Evolutionary conservation across 2,888 invertebrate species (phyloP), one percentile per base, ranked within the genome.

Genomic region (Eupithecia exiguata): DNA sequence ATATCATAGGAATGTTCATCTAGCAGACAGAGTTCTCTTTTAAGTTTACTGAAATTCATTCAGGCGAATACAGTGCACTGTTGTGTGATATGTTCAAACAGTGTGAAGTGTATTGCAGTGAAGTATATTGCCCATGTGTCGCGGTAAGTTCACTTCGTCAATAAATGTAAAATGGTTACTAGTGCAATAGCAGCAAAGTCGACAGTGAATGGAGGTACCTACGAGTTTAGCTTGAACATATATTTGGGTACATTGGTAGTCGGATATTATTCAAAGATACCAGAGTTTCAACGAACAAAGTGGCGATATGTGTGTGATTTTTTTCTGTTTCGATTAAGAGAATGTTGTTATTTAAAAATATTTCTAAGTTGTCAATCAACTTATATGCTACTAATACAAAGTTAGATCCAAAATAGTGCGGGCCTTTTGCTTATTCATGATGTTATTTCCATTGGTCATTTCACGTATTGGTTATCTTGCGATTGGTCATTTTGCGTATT

Each of bases 41-140:
- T n/a, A 3, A 25, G 30, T 62, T 70, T 68, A 58, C 65, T 73
- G 40, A 62, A 67, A 69, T 69, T 58, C 35, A 69, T 58, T 65
- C 40, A 65, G 38, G 53, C 21, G 36, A 62, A 43, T 25, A 12
- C 49, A 36, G 49, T 36, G 36, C 18, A 0, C n/a, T 49, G 49
- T 14, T 58, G 53, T 58, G 53, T 53, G 66, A 68, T 16, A 7
- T 21, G 46, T 67, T 67, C 40, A 61, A 58, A 66, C 25, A 38
- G n/a, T 49, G 43, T 71, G 67, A 67, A 66, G 66, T 66, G 53
- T 65, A 61, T 61, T 61, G 61, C 61, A 49, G 10, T 49, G 49
- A 49, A 53, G 53, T 21, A 12, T 53, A 21, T 53, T 21, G 53
- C 53, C 53, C 53, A 53, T 12, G 53, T 58, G 58, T 58, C 58